A percentile compares a stretch with the other conserved stretches of the same genome.
Evolutionary conservation across 2,888 invertebrate genomes (phyloP).

Genomic region (Eristalis pertinax): DNA sequence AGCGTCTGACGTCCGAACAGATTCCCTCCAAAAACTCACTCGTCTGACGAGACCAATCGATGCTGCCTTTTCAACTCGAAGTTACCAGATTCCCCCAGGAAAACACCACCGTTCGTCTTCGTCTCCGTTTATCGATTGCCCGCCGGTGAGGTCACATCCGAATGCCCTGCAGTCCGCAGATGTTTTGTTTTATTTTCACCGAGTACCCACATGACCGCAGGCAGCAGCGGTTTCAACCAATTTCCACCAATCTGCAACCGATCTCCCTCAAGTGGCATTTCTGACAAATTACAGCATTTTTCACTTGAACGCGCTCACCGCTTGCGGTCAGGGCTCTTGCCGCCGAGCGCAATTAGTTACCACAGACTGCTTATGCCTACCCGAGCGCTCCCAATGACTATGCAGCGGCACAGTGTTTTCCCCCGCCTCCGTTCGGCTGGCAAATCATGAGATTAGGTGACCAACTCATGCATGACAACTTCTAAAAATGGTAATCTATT

Average conservation of each 20-base stretch:
- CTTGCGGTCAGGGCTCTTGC: background rate
- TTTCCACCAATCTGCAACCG: background rate
- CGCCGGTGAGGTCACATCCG: background rate
- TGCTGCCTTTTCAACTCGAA: background rate
- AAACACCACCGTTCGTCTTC: background rate
- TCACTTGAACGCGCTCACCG: background rate
- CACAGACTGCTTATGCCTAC: background rate
- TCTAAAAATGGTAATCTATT: slow-evolving; percentile 33
- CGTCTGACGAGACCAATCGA: background rate
- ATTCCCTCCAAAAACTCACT: background rate
- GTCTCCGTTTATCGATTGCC: background rate
- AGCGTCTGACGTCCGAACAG: background rate
- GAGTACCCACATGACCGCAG: background rate
- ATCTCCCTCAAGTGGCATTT: background rate
- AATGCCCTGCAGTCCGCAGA: background rate
- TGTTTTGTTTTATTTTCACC: background rate
- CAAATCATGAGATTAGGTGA: slow-evolving; percentile 24
- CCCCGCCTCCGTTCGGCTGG: background rate
- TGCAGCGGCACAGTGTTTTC: background rate
- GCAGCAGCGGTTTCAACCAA: background rate
- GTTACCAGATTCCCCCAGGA: background rate
- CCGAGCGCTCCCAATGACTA: background rate
- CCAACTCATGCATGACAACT: slow-evolving; percentile 12
- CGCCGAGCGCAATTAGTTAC: background rate
- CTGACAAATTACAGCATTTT: background rate